These are phyloP conservation scores for Pangasius larnaudii DNA, from an alignment of 2,797 vertebrate genomes.

Conservation along the genomic window DNA sequence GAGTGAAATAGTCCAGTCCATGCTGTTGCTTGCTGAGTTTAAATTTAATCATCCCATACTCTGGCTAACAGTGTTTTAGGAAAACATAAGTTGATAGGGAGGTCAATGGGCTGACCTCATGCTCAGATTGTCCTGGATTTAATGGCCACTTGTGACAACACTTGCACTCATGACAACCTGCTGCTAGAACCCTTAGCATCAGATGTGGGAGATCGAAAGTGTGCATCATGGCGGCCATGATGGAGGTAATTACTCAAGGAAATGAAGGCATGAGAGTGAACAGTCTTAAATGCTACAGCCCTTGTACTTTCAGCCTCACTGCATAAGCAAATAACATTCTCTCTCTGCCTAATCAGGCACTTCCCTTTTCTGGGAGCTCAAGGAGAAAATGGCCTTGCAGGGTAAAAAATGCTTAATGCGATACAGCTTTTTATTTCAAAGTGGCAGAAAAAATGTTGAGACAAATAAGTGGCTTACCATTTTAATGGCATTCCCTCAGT, in stretches of 20 bases:
- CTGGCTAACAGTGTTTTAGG: conserved; percentile 8
- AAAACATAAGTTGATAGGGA: not conserved
- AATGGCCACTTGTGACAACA: conserved; percentile 71
- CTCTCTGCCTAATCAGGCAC: conserved; percentile 77
- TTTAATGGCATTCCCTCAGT: conserved; percentile 70
- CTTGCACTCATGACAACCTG: conserved; percentile 58
- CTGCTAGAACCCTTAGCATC: conserved; percentile 40
- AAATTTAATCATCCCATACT: not conserved
- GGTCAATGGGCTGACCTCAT: conserved; percentile 11
- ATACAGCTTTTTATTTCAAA: conserved; percentile 66
- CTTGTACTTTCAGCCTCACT: conserved; percentile 76
- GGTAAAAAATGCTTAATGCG: conserved; percentile 60
- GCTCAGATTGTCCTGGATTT: conserved; percentile 54
- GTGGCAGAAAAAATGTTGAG: conserved; percentile 59
- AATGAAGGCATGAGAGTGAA: conserved; percentile 67
- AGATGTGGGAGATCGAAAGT: conserved; percentile 33
- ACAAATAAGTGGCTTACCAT: conserved; percentile 77
- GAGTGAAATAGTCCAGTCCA: not conserved
- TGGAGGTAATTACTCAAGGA: conserved; percentile 78
- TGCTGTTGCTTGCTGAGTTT: not conserved
- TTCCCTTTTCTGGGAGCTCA: conserved; percentile 73
- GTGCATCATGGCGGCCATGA: conserved; percentile 68
- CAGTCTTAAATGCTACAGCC: conserved; percentile 68
- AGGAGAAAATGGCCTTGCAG: conserved; percentile 74
- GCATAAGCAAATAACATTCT: conserved; percentile 78